phyloP scores from a whole-genome alignment of 2,113 vertebrate genomes.

The Rhinopomastus cyanomelas region DNA sequence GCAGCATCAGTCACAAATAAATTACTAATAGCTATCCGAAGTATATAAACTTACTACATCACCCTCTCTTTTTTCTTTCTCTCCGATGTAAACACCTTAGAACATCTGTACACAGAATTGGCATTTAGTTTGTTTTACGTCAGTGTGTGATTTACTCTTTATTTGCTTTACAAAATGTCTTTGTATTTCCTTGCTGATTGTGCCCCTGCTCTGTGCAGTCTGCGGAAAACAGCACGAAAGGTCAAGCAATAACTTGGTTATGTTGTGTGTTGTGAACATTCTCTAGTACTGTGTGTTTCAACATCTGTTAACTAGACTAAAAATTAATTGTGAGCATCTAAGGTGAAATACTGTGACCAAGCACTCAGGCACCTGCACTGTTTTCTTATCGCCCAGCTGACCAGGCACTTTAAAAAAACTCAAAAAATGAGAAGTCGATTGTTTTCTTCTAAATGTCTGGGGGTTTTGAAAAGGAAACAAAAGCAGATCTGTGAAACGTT shows the following conservation, averaged over 20 bases:
- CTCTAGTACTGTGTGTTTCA: not conserved
- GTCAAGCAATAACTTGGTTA: not conserved
- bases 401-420: not conserved
- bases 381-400: not conserved
- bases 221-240: rapidly evolving
- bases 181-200: not conserved
- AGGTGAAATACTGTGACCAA: not conserved
- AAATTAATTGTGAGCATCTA: not conserved
- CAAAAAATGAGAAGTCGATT: not conserved
- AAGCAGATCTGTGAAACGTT: not conserved
- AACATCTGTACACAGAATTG: not conserved
- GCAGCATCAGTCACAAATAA: not conserved
- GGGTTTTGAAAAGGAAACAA: not conserved
- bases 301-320: not conserved
- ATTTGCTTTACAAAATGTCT: not conserved
- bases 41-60: not conserved
- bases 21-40: not conserved
- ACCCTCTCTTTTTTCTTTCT: not conserved
- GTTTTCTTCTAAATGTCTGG: not conserved
- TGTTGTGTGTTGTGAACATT: not conserved
- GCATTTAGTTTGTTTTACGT: not conserved
- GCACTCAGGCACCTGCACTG: not conserved
- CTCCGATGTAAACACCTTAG: not conserved
- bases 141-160: not conserved
- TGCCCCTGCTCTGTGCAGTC: not conserved